phyloP scores from a whole-genome alignment of 2,797 vertebrate species.

The Enteromius fasciolatus region DNA sequence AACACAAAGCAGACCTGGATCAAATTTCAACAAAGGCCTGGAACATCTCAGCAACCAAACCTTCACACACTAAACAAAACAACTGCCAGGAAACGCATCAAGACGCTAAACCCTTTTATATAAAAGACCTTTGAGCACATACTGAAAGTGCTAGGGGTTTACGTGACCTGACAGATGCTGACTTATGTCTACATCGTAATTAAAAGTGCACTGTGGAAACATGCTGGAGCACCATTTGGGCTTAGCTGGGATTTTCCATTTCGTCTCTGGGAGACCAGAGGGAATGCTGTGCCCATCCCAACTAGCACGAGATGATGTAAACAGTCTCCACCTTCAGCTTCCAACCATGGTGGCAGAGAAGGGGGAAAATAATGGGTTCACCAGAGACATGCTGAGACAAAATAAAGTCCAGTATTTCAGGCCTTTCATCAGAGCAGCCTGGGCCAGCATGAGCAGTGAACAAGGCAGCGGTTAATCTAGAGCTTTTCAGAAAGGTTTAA shows the following conservation, averaged over 20 bases:
- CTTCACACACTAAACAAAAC: constrained; percentile 7
- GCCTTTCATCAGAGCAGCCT: constrained; percentile 55
- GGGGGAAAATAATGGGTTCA: constrained; percentile 52
- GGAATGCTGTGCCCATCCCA: constrained; percentile 2
- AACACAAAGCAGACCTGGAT: constrained; percentile 32
- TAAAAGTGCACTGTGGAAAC: constrained; percentile 27
- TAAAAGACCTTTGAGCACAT: neutral
- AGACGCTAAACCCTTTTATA: neutral
- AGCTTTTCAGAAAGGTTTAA: constrained; percentile 40
- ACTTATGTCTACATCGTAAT: constrained; percentile 5
- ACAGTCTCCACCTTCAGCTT: neutral
- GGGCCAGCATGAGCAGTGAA: constrained; percentile 15
- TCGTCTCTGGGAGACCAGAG: constrained; percentile 29
- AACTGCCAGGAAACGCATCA: neutral
- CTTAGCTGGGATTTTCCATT: constrained; percentile 52
- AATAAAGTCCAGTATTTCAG: constrained; percentile 52
- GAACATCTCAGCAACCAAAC: constrained; percentile 22
- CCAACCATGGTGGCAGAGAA: neutral
- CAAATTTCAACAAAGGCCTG: constrained; percentile 46
- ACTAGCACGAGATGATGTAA: constrained; percentile 20
- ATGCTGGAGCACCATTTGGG: constrained; percentile 20
- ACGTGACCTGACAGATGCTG: neutral
- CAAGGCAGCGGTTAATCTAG: constrained; percentile 36
- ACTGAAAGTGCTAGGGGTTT: neutral
- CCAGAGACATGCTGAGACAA: constrained; percentile 52